A percentile compares a stretch with the other conserved stretches of the same genome.
Conservation (phyloP, 2,888 invertebrate genomes). For the Eristalis pertinax region DNA sequence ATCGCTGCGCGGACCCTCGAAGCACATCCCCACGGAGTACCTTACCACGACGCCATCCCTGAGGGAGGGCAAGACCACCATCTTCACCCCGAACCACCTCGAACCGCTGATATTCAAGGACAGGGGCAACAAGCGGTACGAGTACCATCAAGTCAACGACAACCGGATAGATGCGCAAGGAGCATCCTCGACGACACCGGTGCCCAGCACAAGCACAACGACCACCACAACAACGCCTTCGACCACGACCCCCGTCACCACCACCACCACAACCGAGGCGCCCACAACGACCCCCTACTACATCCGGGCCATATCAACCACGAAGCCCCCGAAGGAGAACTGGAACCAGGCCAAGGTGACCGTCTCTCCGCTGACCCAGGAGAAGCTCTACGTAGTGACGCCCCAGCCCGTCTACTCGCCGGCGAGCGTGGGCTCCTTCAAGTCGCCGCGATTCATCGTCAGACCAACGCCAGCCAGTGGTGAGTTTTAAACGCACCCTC, state of each 20-base stretch:
- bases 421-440: conserved; percentile 74
- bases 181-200: conserved; percentile 63
- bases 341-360: conserved; percentile 88
- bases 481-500: conserved; percentile 70
- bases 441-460: conserved; percentile 83
- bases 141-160: conserved; percentile 76
- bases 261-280: conserved; percentile 79
- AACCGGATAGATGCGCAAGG: conserved; percentile 75
- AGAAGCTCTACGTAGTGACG: conserved; percentile 92
- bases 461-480: conserved; percentile 83
- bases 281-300: conserved; percentile 76
- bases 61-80: conserved; percentile 77
- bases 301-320: conserved; percentile 69
- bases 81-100: conserved; percentile 76
- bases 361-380: conserved; percentile 89
- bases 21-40: conserved; percentile 90
- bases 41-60: conserved; percentile 85
- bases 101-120: conserved; percentile 75
- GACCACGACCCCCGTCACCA: neutral
- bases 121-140: conserved; percentile 75
- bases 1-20: conserved; percentile 85
- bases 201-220: conserved; percentile 60
- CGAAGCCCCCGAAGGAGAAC: conserved; percentile 75
- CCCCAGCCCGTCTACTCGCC: conserved; percentile 83
- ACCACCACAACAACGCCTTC: conserved; percentile 75